phyloP scores from a whole-genome alignment of 1,140 invertebrate species.

The Drosophila pachea region DNA sequence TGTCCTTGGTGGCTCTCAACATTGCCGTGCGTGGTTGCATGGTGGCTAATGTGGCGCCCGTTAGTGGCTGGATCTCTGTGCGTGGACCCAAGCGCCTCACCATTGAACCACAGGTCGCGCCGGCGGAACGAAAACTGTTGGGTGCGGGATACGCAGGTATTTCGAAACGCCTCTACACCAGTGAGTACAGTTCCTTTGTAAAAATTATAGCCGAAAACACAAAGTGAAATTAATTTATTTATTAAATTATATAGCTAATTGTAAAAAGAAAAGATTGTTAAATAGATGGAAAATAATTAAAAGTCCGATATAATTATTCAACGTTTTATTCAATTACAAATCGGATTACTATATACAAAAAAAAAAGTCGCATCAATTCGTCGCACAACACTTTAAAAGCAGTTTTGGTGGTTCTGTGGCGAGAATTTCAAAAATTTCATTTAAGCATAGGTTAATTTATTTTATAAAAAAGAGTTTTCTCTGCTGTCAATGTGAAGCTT shows the following conservation, averaged over 20 bases:
- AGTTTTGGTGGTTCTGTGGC: constrained; percentile 11
- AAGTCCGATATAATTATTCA: constrained; percentile 42
- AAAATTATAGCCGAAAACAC: constrained; percentile 43
- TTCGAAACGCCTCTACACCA: constrained; percentile 57
- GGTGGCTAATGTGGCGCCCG: constrained; percentile 84
- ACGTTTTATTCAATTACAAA: constrained; percentile 64
- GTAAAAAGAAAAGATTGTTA: not conserved
- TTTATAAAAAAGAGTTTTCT: constrained; percentile 2
- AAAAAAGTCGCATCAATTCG: constrained; percentile 8
- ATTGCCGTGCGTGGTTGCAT: constrained; percentile 84
- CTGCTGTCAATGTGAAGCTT: constrained; percentile 5
- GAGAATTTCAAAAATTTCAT: constrained; percentile 6
- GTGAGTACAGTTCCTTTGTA: constrained; percentile 59
- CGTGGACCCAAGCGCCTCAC: constrained; percentile 80
- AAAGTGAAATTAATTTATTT: not conserved
- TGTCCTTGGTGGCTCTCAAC: constrained; percentile 81
- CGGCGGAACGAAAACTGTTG: constrained; percentile 43
- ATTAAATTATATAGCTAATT: not conserved
- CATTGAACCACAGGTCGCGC: constrained; percentile 15
- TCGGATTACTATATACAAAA: constrained; percentile 50
- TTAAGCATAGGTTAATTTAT: constrained; percentile 1
- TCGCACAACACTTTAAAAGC: constrained; percentile 26
- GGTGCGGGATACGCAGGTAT: constrained; percentile 37
- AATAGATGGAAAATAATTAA: too few relatives aligned
- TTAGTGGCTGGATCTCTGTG: constrained; percentile 86